Base-by-base conservation (phyloP, 2,888 invertebrate genomes). In the Alloplasta piceator region DNA sequence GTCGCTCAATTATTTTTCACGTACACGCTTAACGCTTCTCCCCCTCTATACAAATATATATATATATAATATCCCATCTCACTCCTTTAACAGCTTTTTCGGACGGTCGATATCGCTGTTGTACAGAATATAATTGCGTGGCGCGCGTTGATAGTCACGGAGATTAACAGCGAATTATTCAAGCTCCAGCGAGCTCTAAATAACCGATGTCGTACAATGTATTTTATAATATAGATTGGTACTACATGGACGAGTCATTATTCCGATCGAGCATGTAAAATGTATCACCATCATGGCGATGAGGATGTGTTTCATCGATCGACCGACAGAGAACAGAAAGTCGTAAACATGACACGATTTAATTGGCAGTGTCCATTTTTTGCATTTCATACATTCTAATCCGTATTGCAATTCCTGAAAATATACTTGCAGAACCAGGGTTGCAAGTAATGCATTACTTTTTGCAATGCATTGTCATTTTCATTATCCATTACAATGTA, bases 1-100 rank as follows among this genome's bases (percentile, higher is more conserved):
- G 81, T 78, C 81, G 81, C 78, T 81, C 81, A 81, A 81, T 81
- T 81, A 81, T 81, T 81, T 81, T 78, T 81, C 81, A 60, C 74
- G 66, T 67, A 81, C 74, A 55, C 77, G 81, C 78, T 81, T 74
- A 75, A 67, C 38, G 58, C 78, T 73, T 43, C 4, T 1, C 39
- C 66, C 43, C 38, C 56, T 7, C 14, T 7, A 26, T 55, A 36
- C 6, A 39, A 52, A n/a, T 5, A 6, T 72, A 52, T 5, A n/a
- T 56, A 38, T 67, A 74, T 56, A 36, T 50, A 10, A n/a, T 58
- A 63, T 56, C 63, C 56, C 43, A 50, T 73, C 67, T 66, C 70
- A 55, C 38, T 48, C 68, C 74, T 61, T 61, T 68, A 61, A 68
- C 66, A 38, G 78, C 81, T 78, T 81, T 82, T 82, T 74, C 78